Evolutionary conservation across 2,113 vertebrate species (phyloP).

Genomic region (Lepidothrix coronata): DNA sequence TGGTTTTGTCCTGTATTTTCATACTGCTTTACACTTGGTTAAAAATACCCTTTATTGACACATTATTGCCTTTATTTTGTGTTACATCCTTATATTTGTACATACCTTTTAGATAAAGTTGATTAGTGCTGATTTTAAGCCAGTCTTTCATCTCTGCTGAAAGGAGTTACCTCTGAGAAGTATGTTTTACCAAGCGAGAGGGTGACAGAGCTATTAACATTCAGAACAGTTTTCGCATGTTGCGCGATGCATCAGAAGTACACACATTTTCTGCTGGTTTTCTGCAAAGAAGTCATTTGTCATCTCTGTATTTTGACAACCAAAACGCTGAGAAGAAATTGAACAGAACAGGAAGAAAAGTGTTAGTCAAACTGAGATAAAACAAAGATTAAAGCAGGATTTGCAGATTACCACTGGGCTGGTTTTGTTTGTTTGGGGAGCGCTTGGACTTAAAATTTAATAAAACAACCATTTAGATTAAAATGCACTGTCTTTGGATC

Average conservation of each 20-base stretch:
- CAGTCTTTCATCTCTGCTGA: background rate
- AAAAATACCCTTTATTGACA: background rate
- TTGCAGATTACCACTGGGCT: background rate
- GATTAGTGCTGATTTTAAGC: background rate
- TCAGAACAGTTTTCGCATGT: background rate
- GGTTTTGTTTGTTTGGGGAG: background rate
- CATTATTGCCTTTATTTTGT: background rate
- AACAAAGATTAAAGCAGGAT: slow-evolving; percentile 35
- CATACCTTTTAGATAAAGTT: background rate
- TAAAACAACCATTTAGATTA: background rate
- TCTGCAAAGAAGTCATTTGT: background rate
- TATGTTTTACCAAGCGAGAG: background rate
- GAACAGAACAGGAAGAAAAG: slow-evolving; percentile 8
- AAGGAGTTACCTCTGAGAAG: background rate
- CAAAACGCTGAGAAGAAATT: background rate
- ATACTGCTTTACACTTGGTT: background rate
- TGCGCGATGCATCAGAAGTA: background rate
- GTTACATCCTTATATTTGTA: background rate
- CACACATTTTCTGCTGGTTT: background rate
- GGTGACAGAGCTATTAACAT: background rate
- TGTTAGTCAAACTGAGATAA: slow-evolving; percentile 42
- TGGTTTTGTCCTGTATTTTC: background rate
- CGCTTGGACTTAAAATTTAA: background rate
- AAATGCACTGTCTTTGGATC: background rate
- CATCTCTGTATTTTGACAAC: slow-evolving; percentile 35